These are phyloP conservation scores for Megaceryle maxima DNA, from an alignment of 2,113 vertebrate genomes.

Conservation along the genomic window DNA sequence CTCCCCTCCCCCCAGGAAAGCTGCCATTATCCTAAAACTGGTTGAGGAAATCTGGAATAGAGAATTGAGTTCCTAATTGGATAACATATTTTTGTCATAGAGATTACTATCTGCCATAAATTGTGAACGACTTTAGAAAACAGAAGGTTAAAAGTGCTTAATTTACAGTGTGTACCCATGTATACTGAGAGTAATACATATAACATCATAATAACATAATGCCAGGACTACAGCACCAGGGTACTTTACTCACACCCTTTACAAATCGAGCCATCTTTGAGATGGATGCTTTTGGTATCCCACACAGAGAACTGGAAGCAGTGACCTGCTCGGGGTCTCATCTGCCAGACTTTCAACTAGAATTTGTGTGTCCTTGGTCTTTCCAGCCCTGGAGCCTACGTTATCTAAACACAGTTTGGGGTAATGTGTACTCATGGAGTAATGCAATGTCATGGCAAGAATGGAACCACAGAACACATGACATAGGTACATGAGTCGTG, in stretches of 20 bases:
- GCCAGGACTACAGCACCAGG: background rate
- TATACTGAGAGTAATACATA: too few species aligned
- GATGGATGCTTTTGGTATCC: background rate
- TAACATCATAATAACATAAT: too few species aligned
- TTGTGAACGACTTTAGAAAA: background rate
- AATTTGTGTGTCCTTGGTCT: background rate
- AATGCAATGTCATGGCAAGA: background rate
- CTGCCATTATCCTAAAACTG: background rate
- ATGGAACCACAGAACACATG: background rate
- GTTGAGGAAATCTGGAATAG: background rate
- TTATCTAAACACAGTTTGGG: background rate
- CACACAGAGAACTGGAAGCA: background rate
- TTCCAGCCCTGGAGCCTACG: background rate
- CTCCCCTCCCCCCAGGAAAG: background rate
- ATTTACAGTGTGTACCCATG: background rate
- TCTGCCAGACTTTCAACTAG: background rate
- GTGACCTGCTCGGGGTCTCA: background rate
- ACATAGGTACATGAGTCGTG: background rate
- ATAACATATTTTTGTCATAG: background rate
- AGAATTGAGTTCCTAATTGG: background rate
- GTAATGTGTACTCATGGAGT: rapidly evolving
- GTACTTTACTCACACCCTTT: background rate
- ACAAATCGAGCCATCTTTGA: background rate
- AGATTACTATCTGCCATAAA: background rate
- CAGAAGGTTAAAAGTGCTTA: background rate